Percentiles rank a stretch among this genome's conserved stretches.
phyloP scores from a whole-genome alignment of 2,888 invertebrate species.

The Cataglyphis albicans region DNA sequence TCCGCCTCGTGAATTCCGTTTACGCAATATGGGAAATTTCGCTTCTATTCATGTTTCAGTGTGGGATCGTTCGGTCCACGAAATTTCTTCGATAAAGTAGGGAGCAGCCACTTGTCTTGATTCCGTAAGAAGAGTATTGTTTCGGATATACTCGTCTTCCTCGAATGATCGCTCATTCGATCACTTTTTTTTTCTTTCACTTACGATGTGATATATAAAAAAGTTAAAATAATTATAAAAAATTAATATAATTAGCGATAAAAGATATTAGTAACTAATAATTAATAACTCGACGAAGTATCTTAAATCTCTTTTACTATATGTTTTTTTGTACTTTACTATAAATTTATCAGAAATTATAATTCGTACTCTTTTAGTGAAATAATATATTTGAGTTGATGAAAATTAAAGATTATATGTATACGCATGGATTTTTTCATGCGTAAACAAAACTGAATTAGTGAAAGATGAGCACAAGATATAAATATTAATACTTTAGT shows the following conservation, averaged over 20 bases:
- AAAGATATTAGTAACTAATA: not conserved
- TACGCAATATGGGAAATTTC: slow-evolving; percentile 71
- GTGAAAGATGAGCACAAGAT: not conserved
- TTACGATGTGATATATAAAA: not conserved
- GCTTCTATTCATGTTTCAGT: slow-evolving; percentile 63
- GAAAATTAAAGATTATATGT: slow-evolving; percentile 1
- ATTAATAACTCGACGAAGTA: not conserved
- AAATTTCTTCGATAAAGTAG: slow-evolving; percentile 64
- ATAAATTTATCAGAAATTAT: slow-evolving; percentile 22
- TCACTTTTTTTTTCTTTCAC: not conserved
- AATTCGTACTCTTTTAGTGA: not conserved
- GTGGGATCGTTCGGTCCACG: slow-evolving; percentile 66
- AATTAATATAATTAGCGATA: not conserved
- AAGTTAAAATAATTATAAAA: not conserved
- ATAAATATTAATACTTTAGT: not conserved
- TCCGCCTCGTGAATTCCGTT: slow-evolving; percentile 40
- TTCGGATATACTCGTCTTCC: not conserved
- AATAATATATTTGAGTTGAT: slow-evolving; percentile 7
- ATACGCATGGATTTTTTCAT: slow-evolving; percentile 3
- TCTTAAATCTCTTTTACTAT: not conserved
- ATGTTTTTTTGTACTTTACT: not conserved
- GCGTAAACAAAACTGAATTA: slow-evolving; percentile 19
- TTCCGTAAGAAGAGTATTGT: slow-evolving; percentile 29
- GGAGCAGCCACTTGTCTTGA: slow-evolving; percentile 47
- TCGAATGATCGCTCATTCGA: not conserved